Percentiles rank a stretch among this genome's conserved stretches.
Evolutionary conservation across 2,888 invertebrate species (phyloP).

Genomic region (Agonopterix arenella): DNA sequence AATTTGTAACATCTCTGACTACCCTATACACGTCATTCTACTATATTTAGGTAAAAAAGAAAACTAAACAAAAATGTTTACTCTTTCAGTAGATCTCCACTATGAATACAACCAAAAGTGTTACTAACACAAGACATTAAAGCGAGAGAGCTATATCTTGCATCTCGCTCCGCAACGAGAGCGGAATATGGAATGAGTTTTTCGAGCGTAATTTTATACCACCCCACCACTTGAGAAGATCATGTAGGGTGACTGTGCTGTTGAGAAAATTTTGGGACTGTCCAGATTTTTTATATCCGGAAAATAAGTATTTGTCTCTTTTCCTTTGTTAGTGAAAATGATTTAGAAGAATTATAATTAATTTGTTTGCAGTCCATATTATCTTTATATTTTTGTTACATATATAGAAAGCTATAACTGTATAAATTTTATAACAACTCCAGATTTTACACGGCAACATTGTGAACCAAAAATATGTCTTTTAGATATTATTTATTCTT

Average conservation of each 20-base stretch:
- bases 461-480: too few relatives aligned
- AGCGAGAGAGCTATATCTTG: constrained; percentile 24
- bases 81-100: not conserved
- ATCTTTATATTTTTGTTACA: too few relatives aligned
- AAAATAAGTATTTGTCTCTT: not conserved
- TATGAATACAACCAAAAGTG: constrained; percentile 3
- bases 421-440: too few relatives aligned
- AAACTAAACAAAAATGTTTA: too few relatives aligned
- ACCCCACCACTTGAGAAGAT: constrained; percentile 19
- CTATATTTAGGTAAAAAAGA: too few relatives aligned
- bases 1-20: too few relatives aligned
- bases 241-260: constrained; percentile 21
- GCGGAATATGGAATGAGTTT: constrained; percentile 58
- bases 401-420: too few relatives aligned
- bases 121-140: constrained; percentile 36
- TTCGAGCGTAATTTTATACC: constrained; percentile 57
- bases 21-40: too few relatives aligned
- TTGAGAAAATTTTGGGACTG: not conserved
- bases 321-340: not conserved
- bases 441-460: too few relatives aligned
- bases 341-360: too few relatives aligned
- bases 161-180: constrained; percentile 43
- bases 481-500: too few relatives aligned
- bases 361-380: too few relatives aligned
- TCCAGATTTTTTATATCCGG: not conserved